A percentile compares a stretch with the other conserved stretches of the same genome.
Conservation (phyloP, 2,888 invertebrate genomes). For the Malacosoma neustria region DNA sequence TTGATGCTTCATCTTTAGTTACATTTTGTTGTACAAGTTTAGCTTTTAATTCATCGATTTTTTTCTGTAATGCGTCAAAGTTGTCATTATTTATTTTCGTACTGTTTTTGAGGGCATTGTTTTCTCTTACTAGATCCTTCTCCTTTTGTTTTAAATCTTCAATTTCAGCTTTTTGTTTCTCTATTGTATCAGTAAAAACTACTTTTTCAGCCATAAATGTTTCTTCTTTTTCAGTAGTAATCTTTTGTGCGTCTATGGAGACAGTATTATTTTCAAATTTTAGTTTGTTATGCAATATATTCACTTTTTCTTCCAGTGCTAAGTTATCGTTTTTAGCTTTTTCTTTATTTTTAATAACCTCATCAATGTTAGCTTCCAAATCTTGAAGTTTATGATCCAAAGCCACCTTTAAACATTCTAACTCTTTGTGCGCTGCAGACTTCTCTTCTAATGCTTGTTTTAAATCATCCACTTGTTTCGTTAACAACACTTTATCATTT, state of each 20-base stretch:
- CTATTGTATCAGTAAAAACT: slow-evolving; percentile 22
- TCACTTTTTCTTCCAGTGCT: slow-evolving; percentile 27
- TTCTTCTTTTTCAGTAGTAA: slow-evolving; percentile 22
- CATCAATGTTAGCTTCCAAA: slow-evolving; percentile 30
- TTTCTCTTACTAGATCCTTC: slow-evolving; percentile 24
- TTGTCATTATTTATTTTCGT: slow-evolving; percentile 14
- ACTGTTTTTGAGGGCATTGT: slow-evolving; percentile 24
- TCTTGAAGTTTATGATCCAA: slow-evolving; percentile 44
- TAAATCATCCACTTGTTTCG: slow-evolving; percentile 57
- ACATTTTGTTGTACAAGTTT: slow-evolving; percentile 28
- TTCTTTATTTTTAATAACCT: slow-evolving; percentile 25
- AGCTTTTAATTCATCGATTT: slow-evolving; percentile 27
- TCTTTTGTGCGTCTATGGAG: slow-evolving; percentile 16
- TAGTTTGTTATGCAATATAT: slow-evolving; percentile 18
- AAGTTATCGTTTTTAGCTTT: slow-evolving; percentile 31
- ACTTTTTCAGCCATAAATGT: slow-evolving; percentile 26
- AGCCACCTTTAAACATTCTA: slow-evolving; percentile 31
- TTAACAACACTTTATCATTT: slow-evolving; percentile 65
- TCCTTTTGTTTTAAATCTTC: slow-evolving; percentile 19
- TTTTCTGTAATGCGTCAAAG: slow-evolving; percentile 20
- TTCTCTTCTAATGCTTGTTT: slow-evolving; percentile 40
- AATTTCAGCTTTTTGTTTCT: slow-evolving; percentile 22
- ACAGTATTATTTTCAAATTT: slow-evolving; percentile 7
- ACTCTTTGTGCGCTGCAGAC: slow-evolving; percentile 27
- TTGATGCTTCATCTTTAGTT: slow-evolving; percentile 28